Evolutionary conservation across 2,797 vertebrate genomes (phyloP).

Genomic region (Peromyscus attwateri): DNA sequence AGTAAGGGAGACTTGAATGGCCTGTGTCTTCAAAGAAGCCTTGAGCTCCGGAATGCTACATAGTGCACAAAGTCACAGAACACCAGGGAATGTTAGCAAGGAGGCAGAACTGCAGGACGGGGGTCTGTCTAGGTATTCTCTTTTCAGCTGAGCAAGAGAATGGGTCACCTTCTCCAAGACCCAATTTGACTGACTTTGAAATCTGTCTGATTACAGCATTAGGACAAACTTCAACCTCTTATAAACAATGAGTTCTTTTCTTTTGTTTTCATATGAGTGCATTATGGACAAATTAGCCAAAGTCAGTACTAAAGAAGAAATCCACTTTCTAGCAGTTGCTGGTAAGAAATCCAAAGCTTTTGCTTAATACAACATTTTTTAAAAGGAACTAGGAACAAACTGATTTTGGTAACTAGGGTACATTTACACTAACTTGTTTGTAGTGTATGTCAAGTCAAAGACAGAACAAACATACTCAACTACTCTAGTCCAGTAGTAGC

Average conservation of each 20-base stretch:
- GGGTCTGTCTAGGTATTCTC: constrained; percentile 58
- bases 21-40: constrained; percentile 77
- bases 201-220: constrained; percentile 19
- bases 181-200: constrained; percentile 46
- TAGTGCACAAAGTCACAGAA: constrained; percentile 70
- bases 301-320: constrained; percentile 42
- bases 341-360: constrained; percentile 26
- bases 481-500: background rate
- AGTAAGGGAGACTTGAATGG: constrained; percentile 76
- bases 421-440: constrained; percentile 43
- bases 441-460: constrained; percentile 24
- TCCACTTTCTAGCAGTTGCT: constrained; percentile 25
- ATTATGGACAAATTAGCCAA: constrained; percentile 56
- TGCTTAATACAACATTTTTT: background rate
- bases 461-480: constrained; percentile 35
- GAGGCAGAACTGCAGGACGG: constrained; percentile 42
- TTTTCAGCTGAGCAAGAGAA: constrained; percentile 46
- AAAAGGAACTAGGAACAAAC: background rate
- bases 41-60: constrained; percentile 77
- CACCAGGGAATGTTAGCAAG: constrained; percentile 73
- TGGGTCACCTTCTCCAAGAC: constrained; percentile 35
- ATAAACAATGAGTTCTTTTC: constrained; percentile 16
- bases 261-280: constrained; percentile 56
- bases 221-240: background rate
- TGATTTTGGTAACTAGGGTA: constrained; percentile 39